Evolutionary conservation across 1,140 invertebrate species (phyloP).

Genomic region (Papilio dardanus): DNA sequence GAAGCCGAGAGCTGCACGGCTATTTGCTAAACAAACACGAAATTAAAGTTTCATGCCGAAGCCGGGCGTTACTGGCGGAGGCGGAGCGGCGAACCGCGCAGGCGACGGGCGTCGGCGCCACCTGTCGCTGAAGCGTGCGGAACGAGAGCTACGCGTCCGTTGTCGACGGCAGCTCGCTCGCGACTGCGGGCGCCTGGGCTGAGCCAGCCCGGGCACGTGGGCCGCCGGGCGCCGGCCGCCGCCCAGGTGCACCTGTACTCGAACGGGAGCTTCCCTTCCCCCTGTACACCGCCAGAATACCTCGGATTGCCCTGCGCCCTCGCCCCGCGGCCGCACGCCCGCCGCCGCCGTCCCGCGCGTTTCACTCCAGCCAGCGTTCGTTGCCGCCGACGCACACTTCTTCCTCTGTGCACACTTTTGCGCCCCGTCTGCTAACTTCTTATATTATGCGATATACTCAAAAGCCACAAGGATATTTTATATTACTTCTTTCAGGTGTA

Average conservation of each 20-base stretch:
- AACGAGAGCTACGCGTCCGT: constrained; percentile 37
- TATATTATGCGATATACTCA: constrained; percentile 22
- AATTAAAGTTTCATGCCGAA: constrained; percentile 70
- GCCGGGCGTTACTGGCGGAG: constrained; percentile 54
- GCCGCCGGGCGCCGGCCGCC: constrained; percentile 65
- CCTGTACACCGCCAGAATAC: constrained; percentile 38
- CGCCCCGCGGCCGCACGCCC: constrained; percentile 50
- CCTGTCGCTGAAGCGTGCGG: constrained; percentile 61
- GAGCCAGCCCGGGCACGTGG: constrained; percentile 69
- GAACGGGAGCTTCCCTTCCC: constrained; percentile 48
- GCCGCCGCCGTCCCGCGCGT: background rate
- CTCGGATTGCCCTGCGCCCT: constrained; percentile 41
- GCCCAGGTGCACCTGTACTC: constrained; percentile 70
- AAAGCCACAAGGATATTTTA: constrained; percentile 5
- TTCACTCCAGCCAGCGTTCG: constrained; percentile 27
- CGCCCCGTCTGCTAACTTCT: constrained; percentile 22
- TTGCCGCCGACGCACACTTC: constrained; percentile 28
- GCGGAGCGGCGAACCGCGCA: constrained; percentile 61
- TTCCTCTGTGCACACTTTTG: constrained; percentile 20
- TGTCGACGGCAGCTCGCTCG: constrained; percentile 58
- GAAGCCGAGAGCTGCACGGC: constrained; percentile 59
- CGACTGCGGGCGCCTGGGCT: constrained; percentile 58
- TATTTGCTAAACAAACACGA: constrained; percentile 55
- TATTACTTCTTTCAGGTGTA: constrained; percentile 11
- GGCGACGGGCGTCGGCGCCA: constrained; percentile 72